Evolutionary conservation across 2,113 vertebrate species (phyloP).

Genomic region (Menura novaehollandiae): DNA sequence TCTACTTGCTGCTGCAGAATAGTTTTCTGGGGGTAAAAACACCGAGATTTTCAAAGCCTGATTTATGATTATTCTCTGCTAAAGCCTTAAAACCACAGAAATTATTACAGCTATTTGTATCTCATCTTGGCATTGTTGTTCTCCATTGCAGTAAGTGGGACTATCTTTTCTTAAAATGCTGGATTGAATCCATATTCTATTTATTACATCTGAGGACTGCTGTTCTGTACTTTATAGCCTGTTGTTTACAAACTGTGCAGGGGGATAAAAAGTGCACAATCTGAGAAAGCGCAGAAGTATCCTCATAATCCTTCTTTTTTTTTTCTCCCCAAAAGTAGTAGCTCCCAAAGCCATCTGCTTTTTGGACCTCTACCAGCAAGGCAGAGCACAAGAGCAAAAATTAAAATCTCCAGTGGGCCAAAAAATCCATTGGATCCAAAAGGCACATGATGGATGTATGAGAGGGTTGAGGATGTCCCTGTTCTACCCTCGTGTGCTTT

Average conservation of each 20-base stretch:
- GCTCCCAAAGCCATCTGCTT: background rate
- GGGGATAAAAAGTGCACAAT: background rate
- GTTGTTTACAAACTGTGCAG: background rate
- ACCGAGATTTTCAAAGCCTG: background rate
- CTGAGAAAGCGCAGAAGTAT: background rate
- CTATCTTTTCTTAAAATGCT: slow-evolving; percentile 42
- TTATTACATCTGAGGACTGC: slow-evolving; percentile 10
- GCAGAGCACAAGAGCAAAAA: background rate
- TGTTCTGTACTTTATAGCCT: slow-evolving; percentile 37
- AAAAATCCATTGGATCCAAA: background rate
- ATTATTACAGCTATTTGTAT: slow-evolving; percentile 45
- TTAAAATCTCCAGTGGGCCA: background rate
- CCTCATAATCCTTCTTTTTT: background rate
- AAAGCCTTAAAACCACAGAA: slow-evolving; percentile 41
- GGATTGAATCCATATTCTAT: slow-evolving; percentile 28
- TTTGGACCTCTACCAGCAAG: background rate
- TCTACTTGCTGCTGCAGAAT: background rate
- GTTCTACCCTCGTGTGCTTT: background rate
- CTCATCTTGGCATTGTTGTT: slow-evolving; percentile 6
- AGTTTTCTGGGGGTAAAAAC: background rate
- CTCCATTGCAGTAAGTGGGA: slow-evolving; percentile 40
- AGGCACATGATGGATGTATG: background rate
- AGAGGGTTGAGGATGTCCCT: background rate
- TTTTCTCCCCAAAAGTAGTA: background rate
- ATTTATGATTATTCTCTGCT: slow-evolving; percentile 29